Conservation (phyloP, 2,113 vertebrate species). For the Psephotus haematonotus region DNA sequence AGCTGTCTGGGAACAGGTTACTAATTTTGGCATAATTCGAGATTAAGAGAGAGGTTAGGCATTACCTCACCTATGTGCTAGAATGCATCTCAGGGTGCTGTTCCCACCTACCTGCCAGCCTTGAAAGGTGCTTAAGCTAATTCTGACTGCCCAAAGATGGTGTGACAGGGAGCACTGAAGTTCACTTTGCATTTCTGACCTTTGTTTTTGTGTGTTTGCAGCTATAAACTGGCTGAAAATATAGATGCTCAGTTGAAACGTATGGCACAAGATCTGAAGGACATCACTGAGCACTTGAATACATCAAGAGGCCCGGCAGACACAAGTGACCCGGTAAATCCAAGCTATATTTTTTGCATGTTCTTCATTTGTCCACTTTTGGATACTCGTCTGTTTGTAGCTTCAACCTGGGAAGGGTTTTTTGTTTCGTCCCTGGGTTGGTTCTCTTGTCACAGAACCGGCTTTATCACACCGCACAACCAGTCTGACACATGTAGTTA, state of each 20-base stretch:
- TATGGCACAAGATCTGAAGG: constrained; percentile 93
- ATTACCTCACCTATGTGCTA: fast-evolving
- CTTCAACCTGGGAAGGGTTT: background rate
- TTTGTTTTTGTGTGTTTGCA: background rate
- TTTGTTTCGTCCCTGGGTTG: background rate
- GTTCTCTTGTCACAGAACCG: background rate
- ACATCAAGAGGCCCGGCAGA: constrained; percentile 81
- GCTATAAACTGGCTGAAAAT: constrained; percentile 90
- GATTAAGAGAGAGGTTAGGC: fast-evolving
- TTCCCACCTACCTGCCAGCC: background rate
- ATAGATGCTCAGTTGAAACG: constrained; percentile 89
- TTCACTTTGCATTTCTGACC: background rate
- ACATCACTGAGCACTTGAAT: constrained; percentile 89
- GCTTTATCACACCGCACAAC: background rate
- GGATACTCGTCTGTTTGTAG: background rate
- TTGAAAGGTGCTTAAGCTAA: background rate
- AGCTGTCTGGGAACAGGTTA: background rate
- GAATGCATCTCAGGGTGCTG: background rate
- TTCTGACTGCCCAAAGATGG: background rate
- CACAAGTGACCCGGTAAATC: constrained; percentile 81
- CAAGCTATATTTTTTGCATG: background rate
- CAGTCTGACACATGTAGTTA: background rate
- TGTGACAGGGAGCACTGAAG: background rate
- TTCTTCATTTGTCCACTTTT: background rate
- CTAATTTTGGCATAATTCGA: background rate